These are phyloP conservation scores for Anthrax anthrax DNA, from an alignment of 2,888 invertebrate genomes.

Conservation along the genomic window DNA sequence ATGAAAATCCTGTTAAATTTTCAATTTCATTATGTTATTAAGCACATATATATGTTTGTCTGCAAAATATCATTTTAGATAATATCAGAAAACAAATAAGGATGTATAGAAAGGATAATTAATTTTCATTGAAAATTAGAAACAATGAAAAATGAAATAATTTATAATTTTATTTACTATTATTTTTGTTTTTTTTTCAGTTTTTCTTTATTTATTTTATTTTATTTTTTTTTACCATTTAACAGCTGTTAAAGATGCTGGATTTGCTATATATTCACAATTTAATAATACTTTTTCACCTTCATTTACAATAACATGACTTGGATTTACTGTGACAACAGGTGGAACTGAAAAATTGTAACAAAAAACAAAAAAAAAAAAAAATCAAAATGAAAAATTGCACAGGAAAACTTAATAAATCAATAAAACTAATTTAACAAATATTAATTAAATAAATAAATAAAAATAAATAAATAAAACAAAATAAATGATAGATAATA, in stretches of 20 bases:
- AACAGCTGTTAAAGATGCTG: constrained; percentile 58
- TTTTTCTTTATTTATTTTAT: not conserved
- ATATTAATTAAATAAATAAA: not conserved
- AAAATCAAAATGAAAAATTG: not conserved
- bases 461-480: constrained; percentile 4
- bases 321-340: constrained; percentile 59
- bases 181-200: no score
- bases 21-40: no score
- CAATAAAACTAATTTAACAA: no score
- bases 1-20: no score
- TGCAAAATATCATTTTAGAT: no score
- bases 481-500: not conserved
- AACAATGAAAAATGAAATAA: no score
- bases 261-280: constrained; percentile 78
- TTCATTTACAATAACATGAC: constrained; percentile 65
- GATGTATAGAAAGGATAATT: no score
- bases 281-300: constrained; percentile 56
- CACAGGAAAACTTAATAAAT: no score
- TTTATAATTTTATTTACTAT: no score
- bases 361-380: not conserved
- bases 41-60: no score
- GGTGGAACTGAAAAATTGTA: constrained; percentile 59
- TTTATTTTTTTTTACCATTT: constrained; percentile 56
- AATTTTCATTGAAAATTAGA: no score
- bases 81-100: no score